Base-by-base conservation (phyloP, 2,797 vertebrate genomes). In the Anolis apletophallus region DNA sequence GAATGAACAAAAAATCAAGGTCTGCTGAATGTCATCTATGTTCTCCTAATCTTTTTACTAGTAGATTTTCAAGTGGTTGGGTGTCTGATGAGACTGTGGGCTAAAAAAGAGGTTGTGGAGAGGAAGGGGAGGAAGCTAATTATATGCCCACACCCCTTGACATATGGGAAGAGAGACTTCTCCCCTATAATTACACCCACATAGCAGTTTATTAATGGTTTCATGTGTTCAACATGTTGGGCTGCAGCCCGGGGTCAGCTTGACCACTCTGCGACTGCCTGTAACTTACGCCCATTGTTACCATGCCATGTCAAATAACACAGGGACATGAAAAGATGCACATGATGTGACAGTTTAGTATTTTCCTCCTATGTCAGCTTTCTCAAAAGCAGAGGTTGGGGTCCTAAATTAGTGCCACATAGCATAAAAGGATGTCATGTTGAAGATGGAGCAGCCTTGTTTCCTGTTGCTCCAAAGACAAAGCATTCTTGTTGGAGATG, bases 131-230 rank as follows among this genome's bases (percentile, higher is more conserved):
- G 54, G 57, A 86, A 36, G 64, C 34, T 89, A 80, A 87, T 80
- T 87, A 87, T 80, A 87, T 32, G 1, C n/a, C 55, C 68, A 89
- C 23, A 40, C 84, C 85, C 29, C 76, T 36, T 77, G 34, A 85
- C 87, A 50, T n/a, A 75, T 67, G 85, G 64, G 59, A 1, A 16
- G 75, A 76, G 59, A 69, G 17, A 4, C 4, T 40, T 64, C 32
- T 75, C 79, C 55, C 32, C 55, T 83, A 79, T 84, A 87, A 87
- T 84, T 87, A 87, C 80, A 87, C 86, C 80, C 86, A 83, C 74
- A 1, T 52, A 77, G 61, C 29, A 32, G 14, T 19, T 26, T 46
- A 87, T 79, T 79, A 83, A 87, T 83, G 75, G 81, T 61, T 83
- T 71, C 64, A 61, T 79, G 74, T 83, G 61, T 72, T 79, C 57